These are phyloP conservation scores for Nephrotoma guestfalica DNA, from an alignment of 2,888 invertebrate genomes.

Conservation along the genomic window DNA sequence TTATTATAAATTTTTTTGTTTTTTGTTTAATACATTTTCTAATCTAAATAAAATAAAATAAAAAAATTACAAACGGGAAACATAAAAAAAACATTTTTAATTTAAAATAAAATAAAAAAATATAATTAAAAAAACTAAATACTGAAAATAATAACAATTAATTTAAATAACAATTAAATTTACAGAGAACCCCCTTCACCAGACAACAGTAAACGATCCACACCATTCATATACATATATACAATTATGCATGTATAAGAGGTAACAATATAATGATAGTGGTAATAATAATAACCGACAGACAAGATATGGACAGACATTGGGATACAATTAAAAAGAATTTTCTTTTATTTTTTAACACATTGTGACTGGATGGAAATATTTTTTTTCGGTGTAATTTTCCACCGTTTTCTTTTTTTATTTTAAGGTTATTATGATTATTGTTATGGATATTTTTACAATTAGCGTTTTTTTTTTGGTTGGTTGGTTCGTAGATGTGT, in stretches of 20 bases:
- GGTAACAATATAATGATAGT: not conserved
- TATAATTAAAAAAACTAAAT: not conserved
- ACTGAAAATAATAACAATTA: not conserved
- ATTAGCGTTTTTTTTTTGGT: not conserved
- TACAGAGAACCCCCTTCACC: not conserved
- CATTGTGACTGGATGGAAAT: not conserved
- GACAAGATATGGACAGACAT: not conserved
- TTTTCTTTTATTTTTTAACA: not conserved
- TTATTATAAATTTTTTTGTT: not conserved
- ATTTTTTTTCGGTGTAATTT: not conserved
- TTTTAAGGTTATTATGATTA: not conserved
- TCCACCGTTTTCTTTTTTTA: not conserved
- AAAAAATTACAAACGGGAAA: not conserved
- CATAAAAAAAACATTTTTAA: not conserved
- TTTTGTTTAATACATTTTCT: not conserved
- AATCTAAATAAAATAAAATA: not conserved
- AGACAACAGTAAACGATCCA: not conserved
- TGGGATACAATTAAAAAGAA: not conserved
- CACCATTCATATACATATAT: not conserved
- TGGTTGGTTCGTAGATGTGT: not conserved
- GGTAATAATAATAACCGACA: not conserved
- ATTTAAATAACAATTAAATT: not conserved
- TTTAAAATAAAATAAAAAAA: not conserved
- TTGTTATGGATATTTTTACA: not conserved
- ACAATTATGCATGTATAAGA: not conserved